Evolutionary conservation across 1,140 invertebrate species (phyloP).

Genomic region (Sesamia nonagrioides): DNA sequence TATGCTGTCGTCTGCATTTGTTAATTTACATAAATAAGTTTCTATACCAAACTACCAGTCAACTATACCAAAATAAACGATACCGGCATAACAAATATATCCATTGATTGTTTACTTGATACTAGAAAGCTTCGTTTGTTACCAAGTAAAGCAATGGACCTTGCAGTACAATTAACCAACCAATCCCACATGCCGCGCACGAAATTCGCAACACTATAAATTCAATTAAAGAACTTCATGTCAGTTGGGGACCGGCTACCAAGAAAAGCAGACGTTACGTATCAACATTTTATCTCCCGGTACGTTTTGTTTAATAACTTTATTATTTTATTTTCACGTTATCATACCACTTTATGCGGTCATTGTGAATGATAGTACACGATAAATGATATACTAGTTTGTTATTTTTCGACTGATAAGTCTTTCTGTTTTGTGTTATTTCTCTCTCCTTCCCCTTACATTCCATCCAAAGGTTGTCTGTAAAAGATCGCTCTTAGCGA

Average conservation of each 20-base stretch:
- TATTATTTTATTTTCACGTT: background rate
- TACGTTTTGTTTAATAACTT: conserved; percentile 3
- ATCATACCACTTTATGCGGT: conserved; percentile 6
- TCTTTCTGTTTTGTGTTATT: background rate
- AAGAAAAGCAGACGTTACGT: background rate
- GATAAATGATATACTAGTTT: conserved; percentile 1
- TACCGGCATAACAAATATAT: no score
- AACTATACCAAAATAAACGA: no score
- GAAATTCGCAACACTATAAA: background rate
- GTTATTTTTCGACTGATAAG: background rate
- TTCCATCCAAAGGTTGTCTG: no score
- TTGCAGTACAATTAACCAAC: no score
- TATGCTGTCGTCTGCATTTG: no score
- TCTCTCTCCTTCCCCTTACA: no score
- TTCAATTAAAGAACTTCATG: conserved; percentile 5
- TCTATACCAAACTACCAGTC: no score
- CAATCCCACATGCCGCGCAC: background rate
- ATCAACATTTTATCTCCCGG: background rate
- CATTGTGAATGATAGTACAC: conserved; percentile 3
- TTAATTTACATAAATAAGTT: no score
- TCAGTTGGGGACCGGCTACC: background rate
- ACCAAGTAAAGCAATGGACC: no score
- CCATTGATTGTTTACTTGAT: no score
- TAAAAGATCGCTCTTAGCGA: no score
- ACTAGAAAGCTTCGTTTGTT: no score